These are phyloP conservation scores for Cheilosia variabilis DNA, from an alignment of 2,888 invertebrate species.

Conservation along the genomic window DNA sequence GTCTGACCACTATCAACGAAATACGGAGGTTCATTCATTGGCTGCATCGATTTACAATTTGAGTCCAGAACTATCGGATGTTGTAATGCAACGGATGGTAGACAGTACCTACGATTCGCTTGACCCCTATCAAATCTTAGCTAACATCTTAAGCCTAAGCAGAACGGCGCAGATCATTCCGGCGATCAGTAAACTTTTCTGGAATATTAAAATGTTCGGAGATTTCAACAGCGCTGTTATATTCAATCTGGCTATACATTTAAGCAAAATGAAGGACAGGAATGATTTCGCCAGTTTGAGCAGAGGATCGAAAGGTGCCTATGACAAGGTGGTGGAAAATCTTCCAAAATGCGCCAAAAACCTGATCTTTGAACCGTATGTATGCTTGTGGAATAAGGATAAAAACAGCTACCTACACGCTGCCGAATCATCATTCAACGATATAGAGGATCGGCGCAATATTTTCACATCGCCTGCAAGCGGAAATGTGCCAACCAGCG, in stretches of 20 bases:
- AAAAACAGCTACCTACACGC: slow-evolving; percentile 13
- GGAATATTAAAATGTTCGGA: not conserved
- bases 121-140: not conserved
- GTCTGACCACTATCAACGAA: slow-evolving; percentile 2
- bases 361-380: slow-evolving; percentile 17
- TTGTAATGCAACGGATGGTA: slow-evolving; percentile 27
- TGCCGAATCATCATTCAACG: not conserved
- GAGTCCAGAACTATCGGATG: slow-evolving; percentile 6
- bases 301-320: not conserved
- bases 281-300: slow-evolving; percentile 2
- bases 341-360: slow-evolving; percentile 49
- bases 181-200: slow-evolving; percentile 13
- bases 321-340: slow-evolving; percentile 5
- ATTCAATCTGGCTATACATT: slow-evolving; percentile 11
- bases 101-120: not conserved
- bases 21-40: not conserved
- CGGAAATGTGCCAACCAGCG: not conserved
- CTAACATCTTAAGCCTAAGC: slow-evolving; percentile 5
- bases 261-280: not conserved
- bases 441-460: slow-evolving; percentile 15
- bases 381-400: slow-evolving; percentile 46
- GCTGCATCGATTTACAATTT: slow-evolving; percentile 14
- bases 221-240: not conserved
- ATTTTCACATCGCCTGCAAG: slow-evolving; percentile 5
- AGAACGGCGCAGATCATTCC: slow-evolving; percentile 9